Evolutionary conservation across 2,797 vertebrate species (phyloP).

Genomic region (Psittacula echo): DNA sequence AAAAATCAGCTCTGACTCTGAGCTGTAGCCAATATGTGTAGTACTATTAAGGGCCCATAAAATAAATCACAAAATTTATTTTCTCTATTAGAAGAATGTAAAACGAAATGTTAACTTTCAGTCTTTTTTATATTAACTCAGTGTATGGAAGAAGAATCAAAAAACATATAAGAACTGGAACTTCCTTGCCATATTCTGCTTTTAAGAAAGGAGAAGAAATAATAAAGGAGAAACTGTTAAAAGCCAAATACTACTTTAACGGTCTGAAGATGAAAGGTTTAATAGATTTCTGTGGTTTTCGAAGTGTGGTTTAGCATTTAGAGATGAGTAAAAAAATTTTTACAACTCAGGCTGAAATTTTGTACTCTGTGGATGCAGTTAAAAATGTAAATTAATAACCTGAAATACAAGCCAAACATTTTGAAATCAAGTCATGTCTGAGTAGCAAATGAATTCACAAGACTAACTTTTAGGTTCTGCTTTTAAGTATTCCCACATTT

Average conservation of each 20-base stretch:
- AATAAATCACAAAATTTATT: conserved; percentile 24
- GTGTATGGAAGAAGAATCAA: not conserved
- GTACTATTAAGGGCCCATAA: not conserved
- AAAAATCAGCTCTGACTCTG: not conserved
- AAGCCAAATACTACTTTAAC: not conserved
- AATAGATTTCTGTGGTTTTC: not conserved
- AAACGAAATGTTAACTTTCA: conserved; percentile 45
- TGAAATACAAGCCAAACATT: not conserved
- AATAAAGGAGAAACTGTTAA: not conserved
- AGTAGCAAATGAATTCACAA: not conserved
- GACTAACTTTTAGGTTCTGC: not conserved
- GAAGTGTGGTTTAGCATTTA: not conserved
- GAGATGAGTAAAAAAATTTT: not conserved
- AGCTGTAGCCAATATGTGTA: not conserved
- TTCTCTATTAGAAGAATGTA: conserved; percentile 25
- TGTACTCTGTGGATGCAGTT: not conserved
- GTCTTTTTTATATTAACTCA: not conserved
- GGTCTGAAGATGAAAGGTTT: not conserved
- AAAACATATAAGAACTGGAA: not conserved
- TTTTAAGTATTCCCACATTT: not conserved
- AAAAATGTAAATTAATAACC: not conserved
- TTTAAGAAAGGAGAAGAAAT: not conserved
- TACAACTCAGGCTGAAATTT: not conserved
- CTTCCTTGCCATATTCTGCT: not conserved
- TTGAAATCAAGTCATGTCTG: not conserved